phyloP scores from a whole-genome alignment of 2,113 vertebrate genomes.

The Callorhinus ursinus region DNA sequence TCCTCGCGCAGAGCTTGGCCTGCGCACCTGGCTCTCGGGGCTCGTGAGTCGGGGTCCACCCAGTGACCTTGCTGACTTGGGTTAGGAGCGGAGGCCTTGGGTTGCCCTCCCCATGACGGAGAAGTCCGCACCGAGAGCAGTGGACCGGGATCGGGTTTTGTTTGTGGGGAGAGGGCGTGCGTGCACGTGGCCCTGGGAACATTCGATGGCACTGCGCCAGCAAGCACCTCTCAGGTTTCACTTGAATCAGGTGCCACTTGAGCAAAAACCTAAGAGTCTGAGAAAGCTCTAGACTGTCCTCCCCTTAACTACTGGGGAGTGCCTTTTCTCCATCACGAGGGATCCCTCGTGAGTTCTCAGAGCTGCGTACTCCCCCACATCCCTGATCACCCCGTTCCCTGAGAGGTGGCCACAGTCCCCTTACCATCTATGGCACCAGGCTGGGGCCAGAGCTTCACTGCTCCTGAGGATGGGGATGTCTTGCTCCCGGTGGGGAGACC shows the following conservation, averaged over 20 bases:
- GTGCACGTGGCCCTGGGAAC: accelerated
- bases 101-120: accelerated
- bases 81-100: accelerated
- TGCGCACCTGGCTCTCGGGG: accelerated
- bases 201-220: accelerated
- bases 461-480: accelerated
- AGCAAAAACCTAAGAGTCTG: neutral
- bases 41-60: neutral
- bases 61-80: accelerated
- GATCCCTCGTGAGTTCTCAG: neutral
- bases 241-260: neutral
- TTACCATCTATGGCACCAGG: accelerated
- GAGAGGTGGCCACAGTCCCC: accelerated
- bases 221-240: accelerated
- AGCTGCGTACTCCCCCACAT: accelerated
- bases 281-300: neutral
- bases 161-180: too few relatives aligned
- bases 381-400: too few relatives aligned
- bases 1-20: accelerated
- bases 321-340: neutral
- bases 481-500: accelerated
- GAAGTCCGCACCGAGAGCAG: neutral
- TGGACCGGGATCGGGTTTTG: accelerated
- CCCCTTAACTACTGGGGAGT: slow-evolving; percentile 34
- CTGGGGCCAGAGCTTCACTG: neutral